Base-by-base conservation (phyloP, 2,888 invertebrate genomes). In the Tetrapedia diversipes region DNA sequence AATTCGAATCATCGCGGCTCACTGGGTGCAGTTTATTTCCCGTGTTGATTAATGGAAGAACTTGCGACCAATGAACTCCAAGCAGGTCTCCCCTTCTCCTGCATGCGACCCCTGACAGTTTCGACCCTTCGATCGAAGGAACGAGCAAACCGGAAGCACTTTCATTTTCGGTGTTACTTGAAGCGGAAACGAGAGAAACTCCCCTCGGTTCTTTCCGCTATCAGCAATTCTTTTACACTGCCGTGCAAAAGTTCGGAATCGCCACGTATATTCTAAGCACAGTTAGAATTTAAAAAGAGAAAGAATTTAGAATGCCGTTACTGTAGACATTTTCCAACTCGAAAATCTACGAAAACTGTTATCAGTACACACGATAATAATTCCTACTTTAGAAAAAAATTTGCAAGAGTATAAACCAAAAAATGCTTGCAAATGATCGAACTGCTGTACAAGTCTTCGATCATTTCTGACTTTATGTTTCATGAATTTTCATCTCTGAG, bases 1-100 rank as follows among this genome's bases (percentile, higher is more conserved):
- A 71, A 71, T 56, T 66, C 43, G 29, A 59, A 71, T 66, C 37
- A 60, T 60, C 22, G 59, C 41, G 59, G 37, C 22, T 51, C 43
- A 59, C 22, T 29, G 60, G 43, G 34, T 51, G 43, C 59, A 22
- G 45, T 60, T 72, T 68, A 47, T 68, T 72, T 54, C 32, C 67
- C 45, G 32, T 45, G 54, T 68, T 60, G 68, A 72, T 68, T 68
- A 72, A 72, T 54, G 60, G 51, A 60, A 37, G 45, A 60, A 60
- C 37, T 54, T 19, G 43, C 54, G 39, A 60, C 39, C 39, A 45
- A n/a, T 53, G 59, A 45, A 32, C 29, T 45, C 43, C 43, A 8
- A n/a, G 16, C 14, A 39, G 47, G 37, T 29, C 34, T 27, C 41
- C n/a, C n/a, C 68, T 37, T 11, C 41, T 11, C 27, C 16, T 11